A percentile compares a stretch with the other conserved stretches of the same genome.
Conservation (phyloP, 30 jellyfish, hydroid and myxozoan genomes). For the Haliclystus octoradiatus region DNA sequence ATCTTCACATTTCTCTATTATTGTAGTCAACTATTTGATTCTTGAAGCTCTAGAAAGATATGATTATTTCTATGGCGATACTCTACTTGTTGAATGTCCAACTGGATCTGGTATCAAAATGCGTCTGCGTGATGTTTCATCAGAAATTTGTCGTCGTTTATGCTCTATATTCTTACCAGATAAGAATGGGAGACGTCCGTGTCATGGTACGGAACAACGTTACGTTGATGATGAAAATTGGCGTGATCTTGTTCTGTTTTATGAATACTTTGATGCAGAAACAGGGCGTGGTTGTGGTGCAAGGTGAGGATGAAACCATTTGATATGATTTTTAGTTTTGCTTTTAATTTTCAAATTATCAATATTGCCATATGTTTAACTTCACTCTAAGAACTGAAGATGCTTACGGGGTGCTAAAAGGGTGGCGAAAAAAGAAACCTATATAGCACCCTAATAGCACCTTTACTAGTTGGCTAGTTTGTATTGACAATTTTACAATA, state of each 20-base stretch:
- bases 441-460: no score
- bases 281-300: slow-evolving; percentile 98
- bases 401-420: no score
- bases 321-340: no score
- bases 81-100: slow-evolving; percentile 72
- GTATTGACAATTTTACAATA: neutral
- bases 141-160: slow-evolving; percentile 60
- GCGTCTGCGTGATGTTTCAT: slow-evolving; percentile 68
- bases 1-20: no score
- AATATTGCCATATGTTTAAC: no score
- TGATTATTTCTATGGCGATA: slow-evolving; percentile 82
- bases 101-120: slow-evolving; percentile 80
- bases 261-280: slow-evolving; percentile 77
- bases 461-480: no score
- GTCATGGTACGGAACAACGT: slow-evolving; percentile 82
- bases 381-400: no score
- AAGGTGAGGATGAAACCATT: slow-evolving; percentile 34
- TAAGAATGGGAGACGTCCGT: slow-evolving; percentile 64
- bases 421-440: no score
- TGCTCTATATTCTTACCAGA: slow-evolving; percentile 51
- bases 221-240: slow-evolving; percentile 55
- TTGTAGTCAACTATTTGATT: slow-evolving; percentile 59
- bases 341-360: no score
- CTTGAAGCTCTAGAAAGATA: slow-evolving; percentile 73
- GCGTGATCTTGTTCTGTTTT: slow-evolving; percentile 67